phyloP scores from a whole-genome alignment of 2,797 vertebrate genomes.

The Chanos chanos region DNA sequence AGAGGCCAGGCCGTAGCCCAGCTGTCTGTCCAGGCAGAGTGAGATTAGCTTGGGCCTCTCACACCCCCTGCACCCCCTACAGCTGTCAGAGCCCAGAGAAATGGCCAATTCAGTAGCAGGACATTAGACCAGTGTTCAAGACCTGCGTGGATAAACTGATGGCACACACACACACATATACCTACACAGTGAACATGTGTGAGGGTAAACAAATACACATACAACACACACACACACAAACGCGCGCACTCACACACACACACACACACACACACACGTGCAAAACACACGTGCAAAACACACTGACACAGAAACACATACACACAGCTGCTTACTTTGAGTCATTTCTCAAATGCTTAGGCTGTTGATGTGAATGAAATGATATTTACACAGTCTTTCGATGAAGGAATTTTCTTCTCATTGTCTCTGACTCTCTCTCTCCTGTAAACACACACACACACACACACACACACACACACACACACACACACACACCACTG shows the following conservation, averaged over 20 bases:
- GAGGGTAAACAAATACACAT: conserved; percentile 9
- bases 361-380: too few relatives aligned
- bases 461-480: too few relatives aligned
- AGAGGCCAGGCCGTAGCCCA: conserved; percentile 29
- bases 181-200: background rate
- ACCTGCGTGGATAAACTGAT: conserved; percentile 33
- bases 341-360: too few relatives aligned
- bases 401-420: too few relatives aligned
- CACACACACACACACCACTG: too few relatives aligned
- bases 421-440: too few relatives aligned
- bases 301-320: background rate
- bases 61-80: conserved; percentile 19
- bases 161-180: conserved; percentile 21
- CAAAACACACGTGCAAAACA: conserved; percentile 2
- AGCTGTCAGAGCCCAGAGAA: conserved; percentile 46
- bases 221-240: background rate
- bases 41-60: conserved; percentile 27
- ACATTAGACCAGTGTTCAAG: conserved; percentile 48
- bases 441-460: too few relatives aligned
- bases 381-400: too few relatives aligned
- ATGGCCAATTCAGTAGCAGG: conserved; percentile 36
- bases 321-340: too few relatives aligned
- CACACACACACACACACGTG: too few relatives aligned
- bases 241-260: background rate
- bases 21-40: conserved; percentile 35